Evolutionary conservation across 2,113 vertebrate species (phyloP), one percentile per base, ranked within the genome.

Genomic region (Etheostoma spectabile): DNA sequence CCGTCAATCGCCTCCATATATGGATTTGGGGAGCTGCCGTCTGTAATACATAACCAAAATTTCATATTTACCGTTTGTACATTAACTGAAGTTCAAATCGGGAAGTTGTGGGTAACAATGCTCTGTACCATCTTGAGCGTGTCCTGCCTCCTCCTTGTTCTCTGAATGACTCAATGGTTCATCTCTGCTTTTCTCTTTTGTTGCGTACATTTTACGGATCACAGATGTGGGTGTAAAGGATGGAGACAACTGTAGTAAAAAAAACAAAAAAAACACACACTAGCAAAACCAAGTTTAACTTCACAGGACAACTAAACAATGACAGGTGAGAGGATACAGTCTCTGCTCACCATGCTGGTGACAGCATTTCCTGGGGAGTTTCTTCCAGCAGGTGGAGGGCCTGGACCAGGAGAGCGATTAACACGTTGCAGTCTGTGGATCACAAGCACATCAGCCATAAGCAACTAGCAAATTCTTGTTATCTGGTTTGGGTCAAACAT

Each of bases 131-230:
- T 97, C 97, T 38, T 93, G 95, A 60, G 95, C 86, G 80, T 95
- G 94, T 38, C 89, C 89, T 21, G 64, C 55, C 30, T 97, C 96
- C 1, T 99, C 97, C 91, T 97, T 97, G 24, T 89, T 89, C 48
- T 97, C 96, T 6, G 87, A 71, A 88, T 94, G 90, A 88, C 96
- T 95, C 42, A 84, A 77, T 19, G 93, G 91, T 42, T 99, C 98
- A 77, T 99, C 98, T 93, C 96, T 97, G 92, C 93, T 96, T 82
- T 98, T 99, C 52, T 99, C 98, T 93, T 98, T 99, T 81, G 97
- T 99, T 85, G 99, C 98, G 0, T 99, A 99, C 98, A 99, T 99
- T 94, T 99, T 99, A 70, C 97, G 97, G 62, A 99, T 99, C 82
- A 99, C 98, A 73, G 98, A 99, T 91, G 98, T 99, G 87, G 98